Evolutionary conservation across 1,140 invertebrate genomes (phyloP), one percentile per base, ranked within the genome.

Genomic region (Parasteatoda tepidariorum): DNA sequence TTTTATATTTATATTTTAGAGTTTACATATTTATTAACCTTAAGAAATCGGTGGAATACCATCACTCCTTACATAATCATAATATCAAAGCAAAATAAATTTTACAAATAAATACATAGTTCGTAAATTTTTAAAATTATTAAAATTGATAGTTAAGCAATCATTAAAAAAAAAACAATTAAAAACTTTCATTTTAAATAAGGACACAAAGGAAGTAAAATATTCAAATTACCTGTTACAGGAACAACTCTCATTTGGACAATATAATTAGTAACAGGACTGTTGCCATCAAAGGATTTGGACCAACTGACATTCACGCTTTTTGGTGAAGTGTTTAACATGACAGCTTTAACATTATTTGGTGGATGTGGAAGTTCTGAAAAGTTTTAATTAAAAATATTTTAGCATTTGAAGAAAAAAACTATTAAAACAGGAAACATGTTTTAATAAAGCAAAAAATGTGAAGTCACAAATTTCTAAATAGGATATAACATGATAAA

Each of bases 261-360:
- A 84, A 98, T 96, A 89, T 94, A 99, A 88, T 97, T 96, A 78
- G 94, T 92, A 64, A 98, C 95, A 2, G 96, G 95, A 88, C 96
- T 97, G 88, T 99, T 98, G 55, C 98, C 98, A 90, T 99, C 95
- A 89, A 98, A 99, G 13, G 95, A 95, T 0, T 96, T 94, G 9
- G 94, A 94, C 98, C 98, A 99, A 15, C 93, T 94, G 0, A 99
- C 92, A 88, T 98, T 97, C 41, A 99, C 95, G 89, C 89, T 84
- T 88, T 86, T 61, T 62, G 86, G 85, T 86, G 85, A 83, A 11
- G 86, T 84, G 38, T 87, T 82, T 9, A 90, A 85, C 24, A 95
- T 91, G 62, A 90, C 88, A 0, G 96, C 97, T 85, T 92, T 91
- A 1, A 97, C 94, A 87, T 96, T 95, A 33, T 93, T 94, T 0